Base-by-base conservation (phyloP, 2,113 vertebrate species). In the Catharus bicknelli region DNA sequence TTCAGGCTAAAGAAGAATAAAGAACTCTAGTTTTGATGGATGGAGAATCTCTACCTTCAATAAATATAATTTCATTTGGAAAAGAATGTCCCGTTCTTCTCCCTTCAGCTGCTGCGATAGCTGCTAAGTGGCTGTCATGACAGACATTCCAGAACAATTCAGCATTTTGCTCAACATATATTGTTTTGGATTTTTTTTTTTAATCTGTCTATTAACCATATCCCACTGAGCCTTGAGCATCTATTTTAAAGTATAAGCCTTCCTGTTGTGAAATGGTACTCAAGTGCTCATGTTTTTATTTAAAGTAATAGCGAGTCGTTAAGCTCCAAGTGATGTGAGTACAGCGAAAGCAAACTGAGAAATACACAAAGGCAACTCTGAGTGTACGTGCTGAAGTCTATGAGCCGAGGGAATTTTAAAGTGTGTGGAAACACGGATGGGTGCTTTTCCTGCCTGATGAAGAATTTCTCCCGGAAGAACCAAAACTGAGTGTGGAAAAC, bases 321-420 rank as follows among this genome's bases (percentile, higher is more conserved):
- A n/a, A 63, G 55, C 43, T 73, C 50, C 0, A 0, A 61, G 42
- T 1, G 45, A 32, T 0, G 1, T 0, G 9, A 72, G 45, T 6
- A 6, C 1, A 23, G 62, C 1, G 4, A 79, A 38, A 16, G 23
- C 30, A 83, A 85, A 53, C 22, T 45, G 23, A 17, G n/a, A 79
- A 40, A 42, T 5, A 21, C 43, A 76, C 32, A 34, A 47, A 55
- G 53, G 38, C 51, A 42, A 7, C 47, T 58, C 27, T 11, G 67
- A 38, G 30, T 23, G 23, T 0, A 34, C 1, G 26, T 84, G 17
- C 36, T 75, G 25, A 69, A 73, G 23, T 1, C 4, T 1, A 8
- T 2, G 5, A 53, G 13, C 32, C 32, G 22, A 64, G 55, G 22
- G 77, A 76, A 26, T 50, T 72, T 57, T 13, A 64, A 55, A 32